A percentile compares a stretch with the other conserved stretches of the same genome.
Evolutionary conservation across 1,140 invertebrate genomes (phyloP).

Genomic region (Drosophila sechellia): DNA sequence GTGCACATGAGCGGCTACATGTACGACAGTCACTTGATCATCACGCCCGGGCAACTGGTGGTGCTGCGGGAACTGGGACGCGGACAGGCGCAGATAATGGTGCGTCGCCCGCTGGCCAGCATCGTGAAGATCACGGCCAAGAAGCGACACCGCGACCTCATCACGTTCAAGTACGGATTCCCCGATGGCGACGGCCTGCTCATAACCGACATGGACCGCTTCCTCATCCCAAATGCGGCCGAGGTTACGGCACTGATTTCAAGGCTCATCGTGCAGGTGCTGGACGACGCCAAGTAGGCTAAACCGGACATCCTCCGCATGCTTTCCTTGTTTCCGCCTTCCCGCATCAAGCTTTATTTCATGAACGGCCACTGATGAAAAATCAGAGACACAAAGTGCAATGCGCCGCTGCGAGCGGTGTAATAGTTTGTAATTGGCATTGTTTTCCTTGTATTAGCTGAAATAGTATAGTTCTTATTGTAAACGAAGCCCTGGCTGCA

Average conservation of each 20-base stretch:
- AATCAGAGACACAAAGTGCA: constrained; percentile 39
- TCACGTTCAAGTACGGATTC: constrained; percentile 92
- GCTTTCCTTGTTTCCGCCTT: constrained; percentile 17
- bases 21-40: constrained; percentile 93
- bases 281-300: constrained; percentile 63
- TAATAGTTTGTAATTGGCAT: constrained; percentile 62
- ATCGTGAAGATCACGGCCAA: constrained; percentile 98
- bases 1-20: constrained; percentile 94
- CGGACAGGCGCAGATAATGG: constrained; percentile 92
- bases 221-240: constrained; percentile 95
- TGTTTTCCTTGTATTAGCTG: constrained; percentile 60
- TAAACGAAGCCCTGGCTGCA: constrained; percentile 39
- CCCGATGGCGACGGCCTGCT: constrained; percentile 78
- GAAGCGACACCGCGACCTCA: constrained; percentile 96
- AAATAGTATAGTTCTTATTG: constrained; percentile 44
- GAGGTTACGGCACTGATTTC: constrained; percentile 90
- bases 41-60: constrained; percentile 95
- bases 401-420: constrained; percentile 39
- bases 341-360: constrained; percentile 38
- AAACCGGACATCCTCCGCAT: background rate
- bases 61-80: constrained; percentile 93
- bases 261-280: constrained; percentile 86
- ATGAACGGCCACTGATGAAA: constrained; percentile 6
- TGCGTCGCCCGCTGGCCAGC: constrained; percentile 92
- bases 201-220: constrained; percentile 93